Evolutionary conservation across 53 echinoderm and acorn worm species (phyloP), one percentile per base, ranked within the genome.

Genomic region (Holothuria scabra): DNA sequence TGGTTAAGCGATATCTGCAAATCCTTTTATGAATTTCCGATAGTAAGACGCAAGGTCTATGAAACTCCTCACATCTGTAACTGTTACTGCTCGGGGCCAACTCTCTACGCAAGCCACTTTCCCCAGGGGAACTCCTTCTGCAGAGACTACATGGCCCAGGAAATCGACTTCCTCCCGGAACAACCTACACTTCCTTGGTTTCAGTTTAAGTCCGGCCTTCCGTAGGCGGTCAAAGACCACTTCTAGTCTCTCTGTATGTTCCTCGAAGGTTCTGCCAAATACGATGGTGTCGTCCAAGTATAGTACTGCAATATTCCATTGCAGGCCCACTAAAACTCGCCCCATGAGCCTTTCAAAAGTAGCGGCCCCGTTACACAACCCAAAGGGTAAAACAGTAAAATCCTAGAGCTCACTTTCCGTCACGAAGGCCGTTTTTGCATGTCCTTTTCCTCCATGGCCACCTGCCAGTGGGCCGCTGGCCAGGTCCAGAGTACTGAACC

Each of bases 281-380:
- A 90, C 57, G 65, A 90, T 90, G 4, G 86, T 29, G 33, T 88
- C 88, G 63, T 88, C 88, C 18, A 82, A 26, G n/a, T 84, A 89
- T 20, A 82, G 83, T 12, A 88, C 57, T 8, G 62, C 41, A 18
- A 56, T 86, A 35, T 81, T 59, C 90, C 90, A 90, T 3, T 86
- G 64, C 4, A 90, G 65, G 8, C 90, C 89, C 0, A 52, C 52
- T 25, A 89, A 70, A 28, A 87, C 82, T 28, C 38, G 29, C 25
- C 82, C 82, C 87, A 87, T 74, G 8, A 82, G 65, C 22, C 87
- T 25, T 38, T 87, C 68, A 31, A 82, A 82, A 5, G 87, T 87
- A 5, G 87, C 80, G 16, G 81, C 81, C 16, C 66, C 67, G 29
- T 87, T 87, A 49, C 82, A 82, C 19, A 83, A 19, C 1, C 83